Evolutionary conservation across 2,797 vertebrate species (phyloP).

Genomic region (Buceros bicornis): DNA sequence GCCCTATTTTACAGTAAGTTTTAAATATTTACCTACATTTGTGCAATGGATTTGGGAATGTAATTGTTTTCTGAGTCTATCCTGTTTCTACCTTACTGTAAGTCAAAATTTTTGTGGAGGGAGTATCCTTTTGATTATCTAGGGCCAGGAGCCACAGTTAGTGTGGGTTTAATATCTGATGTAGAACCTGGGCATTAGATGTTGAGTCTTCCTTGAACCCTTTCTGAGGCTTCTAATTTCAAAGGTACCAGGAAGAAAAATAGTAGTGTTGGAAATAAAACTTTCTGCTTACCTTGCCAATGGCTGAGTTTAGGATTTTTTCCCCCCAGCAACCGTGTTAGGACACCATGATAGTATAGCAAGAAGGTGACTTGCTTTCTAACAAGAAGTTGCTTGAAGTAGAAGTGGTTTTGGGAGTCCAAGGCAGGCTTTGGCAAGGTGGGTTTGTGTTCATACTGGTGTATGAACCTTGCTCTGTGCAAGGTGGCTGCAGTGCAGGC

Average conservation of each 20-base stretch:
- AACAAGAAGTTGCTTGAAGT: not conserved
- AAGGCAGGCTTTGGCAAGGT: not conserved
- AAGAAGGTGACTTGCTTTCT: not conserved
- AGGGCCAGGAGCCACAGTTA: not conserved
- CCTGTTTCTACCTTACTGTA: not conserved
- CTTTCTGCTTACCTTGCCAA: not conserved
- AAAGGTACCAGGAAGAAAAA: not conserved
- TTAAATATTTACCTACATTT: slow-evolving; percentile 15
- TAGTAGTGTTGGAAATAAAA: not conserved
- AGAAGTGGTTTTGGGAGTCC: not conserved
- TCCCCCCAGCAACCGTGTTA: not conserved
- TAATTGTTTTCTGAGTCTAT: not conserved
- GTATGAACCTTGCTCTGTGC: not conserved
- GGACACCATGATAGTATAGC: not conserved
- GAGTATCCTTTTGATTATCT: not conserved
- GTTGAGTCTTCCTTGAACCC: not conserved
- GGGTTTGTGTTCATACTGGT: not conserved
- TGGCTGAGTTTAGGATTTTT: not conserved
- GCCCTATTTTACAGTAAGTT: not conserved
- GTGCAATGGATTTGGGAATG: not conserved
- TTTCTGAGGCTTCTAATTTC: not conserved
- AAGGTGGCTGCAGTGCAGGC: not conserved
- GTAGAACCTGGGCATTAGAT: not conserved
- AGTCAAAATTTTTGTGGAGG: not conserved
- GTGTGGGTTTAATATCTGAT: not conserved